phyloP scores from a whole-genome alignment of 2,797 vertebrate genomes.

The Loriculus beryllinus region DNA sequence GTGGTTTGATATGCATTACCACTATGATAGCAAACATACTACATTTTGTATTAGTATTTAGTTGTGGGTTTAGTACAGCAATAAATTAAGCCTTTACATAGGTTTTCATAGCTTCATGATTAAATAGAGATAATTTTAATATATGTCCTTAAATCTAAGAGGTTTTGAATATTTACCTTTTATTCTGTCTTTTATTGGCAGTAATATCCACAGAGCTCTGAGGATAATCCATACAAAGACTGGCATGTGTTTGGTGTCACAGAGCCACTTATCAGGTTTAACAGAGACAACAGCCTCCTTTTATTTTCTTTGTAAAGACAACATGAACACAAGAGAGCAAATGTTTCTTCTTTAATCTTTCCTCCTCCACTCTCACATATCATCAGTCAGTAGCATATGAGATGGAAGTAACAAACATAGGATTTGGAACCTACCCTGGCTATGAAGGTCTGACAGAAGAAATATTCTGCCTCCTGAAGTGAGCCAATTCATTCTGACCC shows the following conservation, averaged over 20 bases:
- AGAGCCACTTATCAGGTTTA: not conserved
- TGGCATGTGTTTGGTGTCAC: not conserved
- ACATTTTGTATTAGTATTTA: not conserved
- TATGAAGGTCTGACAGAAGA: not conserved
- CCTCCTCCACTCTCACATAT: not conserved
- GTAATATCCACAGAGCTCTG: not conserved
- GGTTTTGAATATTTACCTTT: not conserved
- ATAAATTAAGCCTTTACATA: not conserved
- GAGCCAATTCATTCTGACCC: conserved; percentile 5
- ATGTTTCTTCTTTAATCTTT: not conserved
- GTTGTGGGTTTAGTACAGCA: not conserved
- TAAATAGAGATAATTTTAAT: not conserved
- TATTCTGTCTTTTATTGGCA: not conserved
- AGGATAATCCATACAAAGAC: not conserved
- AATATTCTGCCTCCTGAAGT: not conserved
- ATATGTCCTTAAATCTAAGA: not conserved
- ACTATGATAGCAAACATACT: not conserved
- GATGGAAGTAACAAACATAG: not conserved
- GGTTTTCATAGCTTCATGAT: not conserved
- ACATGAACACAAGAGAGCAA: not conserved
- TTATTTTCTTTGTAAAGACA: not conserved
- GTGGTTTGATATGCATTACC: not conserved
- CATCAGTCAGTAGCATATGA: not conserved
- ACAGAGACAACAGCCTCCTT: not conserved
- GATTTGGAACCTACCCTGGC: conserved; percentile 3